phyloP scores from a whole-genome alignment of 2,113 vertebrate genomes.

The Nibea coibor region DNA sequence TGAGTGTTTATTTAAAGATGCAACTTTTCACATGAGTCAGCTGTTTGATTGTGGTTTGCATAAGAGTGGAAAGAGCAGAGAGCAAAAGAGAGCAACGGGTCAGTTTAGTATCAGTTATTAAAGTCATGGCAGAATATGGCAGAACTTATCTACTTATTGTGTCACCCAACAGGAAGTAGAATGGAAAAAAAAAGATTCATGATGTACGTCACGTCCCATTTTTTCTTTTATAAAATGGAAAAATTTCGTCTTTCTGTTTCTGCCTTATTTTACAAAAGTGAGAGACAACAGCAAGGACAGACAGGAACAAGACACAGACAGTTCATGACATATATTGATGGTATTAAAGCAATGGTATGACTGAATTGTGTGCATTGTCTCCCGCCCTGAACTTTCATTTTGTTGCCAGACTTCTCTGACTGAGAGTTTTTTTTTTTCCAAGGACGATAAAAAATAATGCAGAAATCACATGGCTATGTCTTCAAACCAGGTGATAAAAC shows the following conservation, averaged over 20 bases:
- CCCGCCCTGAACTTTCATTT: neutral
- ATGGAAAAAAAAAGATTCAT: neutral
- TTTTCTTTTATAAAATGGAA: neutral
- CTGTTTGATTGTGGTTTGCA: slow-evolving; percentile 25
- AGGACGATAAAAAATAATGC: neutral
- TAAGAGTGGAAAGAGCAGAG: neutral
- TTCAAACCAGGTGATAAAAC: neutral
- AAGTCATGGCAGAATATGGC: neutral
- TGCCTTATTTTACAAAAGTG: slow-evolving; percentile 5
- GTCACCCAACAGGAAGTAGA: neutral
- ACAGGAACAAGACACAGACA: neutral
- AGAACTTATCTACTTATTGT: neutral
- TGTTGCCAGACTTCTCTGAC: neutral
- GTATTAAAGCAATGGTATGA: slow-evolving; percentile 17
- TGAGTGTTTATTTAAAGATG: slow-evolving; percentile 38
- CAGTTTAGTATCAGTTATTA: neutral
- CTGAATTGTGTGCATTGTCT: neutral
- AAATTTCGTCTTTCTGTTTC: neutral
- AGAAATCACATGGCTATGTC: neutral
- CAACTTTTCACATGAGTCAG: slow-evolving; percentile 45
- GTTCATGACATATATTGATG: neutral
- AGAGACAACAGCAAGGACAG: neutral
- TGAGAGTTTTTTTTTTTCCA: neutral
- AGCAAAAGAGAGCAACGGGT: slow-evolving; percentile 7
- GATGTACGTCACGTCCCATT: no score